Percentiles rank a stretch among this genome's conserved stretches.
Evolutionary conservation across 2,888 invertebrate genomes (phyloP).

Genomic region (Escarpia spicata): DNA sequence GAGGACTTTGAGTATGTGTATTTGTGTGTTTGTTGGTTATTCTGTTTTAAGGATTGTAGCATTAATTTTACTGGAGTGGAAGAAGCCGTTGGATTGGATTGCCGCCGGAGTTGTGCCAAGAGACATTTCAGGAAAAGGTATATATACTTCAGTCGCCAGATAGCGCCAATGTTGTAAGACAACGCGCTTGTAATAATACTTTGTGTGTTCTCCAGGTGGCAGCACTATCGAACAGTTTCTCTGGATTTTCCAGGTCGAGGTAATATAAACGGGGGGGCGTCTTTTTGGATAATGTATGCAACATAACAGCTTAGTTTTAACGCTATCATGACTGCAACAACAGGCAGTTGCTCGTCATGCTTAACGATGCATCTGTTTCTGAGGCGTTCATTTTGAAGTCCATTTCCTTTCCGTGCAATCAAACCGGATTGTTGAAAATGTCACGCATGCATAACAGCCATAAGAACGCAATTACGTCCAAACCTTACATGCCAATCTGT

Average conservation of each 20-base stretch:
- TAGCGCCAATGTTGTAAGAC: neutral
- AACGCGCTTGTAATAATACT: too few species aligned
- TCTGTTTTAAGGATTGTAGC: neutral
- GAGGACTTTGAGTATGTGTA: neutral
- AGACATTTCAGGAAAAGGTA: neutral
- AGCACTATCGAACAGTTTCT: neutral
- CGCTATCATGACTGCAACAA: neutral
- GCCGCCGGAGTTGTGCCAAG: neutral
- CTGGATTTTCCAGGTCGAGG: neutral
- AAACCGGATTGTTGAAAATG: neutral
- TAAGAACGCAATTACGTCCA: neutral
- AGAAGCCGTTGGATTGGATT: neutral
- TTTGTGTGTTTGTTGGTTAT: neutral
- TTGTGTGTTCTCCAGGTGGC: neutral
- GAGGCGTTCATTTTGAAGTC: neutral
- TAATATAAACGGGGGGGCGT: neutral
- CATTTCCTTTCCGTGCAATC: neutral
- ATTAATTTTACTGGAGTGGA: neutral
- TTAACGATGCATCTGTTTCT: neutral
- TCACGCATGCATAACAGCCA: neutral
- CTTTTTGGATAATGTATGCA: neutral
- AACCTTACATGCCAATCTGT: constrained; percentile 8
- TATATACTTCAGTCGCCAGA: neutral
- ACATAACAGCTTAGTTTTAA: neutral
- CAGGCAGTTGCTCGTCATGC: neutral